Base-by-base conservation (phyloP, 2,888 invertebrate species). In the Heliconius cydno region DNA sequence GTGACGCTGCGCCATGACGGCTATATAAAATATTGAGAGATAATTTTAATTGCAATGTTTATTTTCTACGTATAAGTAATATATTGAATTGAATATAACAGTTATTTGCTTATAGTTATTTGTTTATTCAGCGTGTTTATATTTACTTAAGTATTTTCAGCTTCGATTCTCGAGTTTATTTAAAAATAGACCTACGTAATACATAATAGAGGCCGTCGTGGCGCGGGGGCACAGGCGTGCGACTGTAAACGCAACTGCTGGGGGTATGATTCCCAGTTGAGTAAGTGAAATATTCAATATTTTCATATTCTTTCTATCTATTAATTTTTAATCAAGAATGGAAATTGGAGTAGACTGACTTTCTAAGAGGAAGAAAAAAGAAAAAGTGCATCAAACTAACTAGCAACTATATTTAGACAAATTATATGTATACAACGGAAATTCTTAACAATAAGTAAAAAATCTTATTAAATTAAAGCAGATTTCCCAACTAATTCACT, bases 401-500 rank as follows among this genome's bases (percentile, higher is more conserved):
- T 9, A 38, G 34, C 5, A 5, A 7, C 3, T 19, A 52, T 52
- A 60, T 65, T 30, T 10, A 22, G 67, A 10, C 30, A 34, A 30
- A 34, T 67, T 67, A 34, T 67, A 13, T 30, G 22, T 7, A 13
- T 2, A 19, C 28, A 66, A 22, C 34, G 10, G 30, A 52, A 15
- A 25, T 28, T 41, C 19, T 65, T 7, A 41, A 65, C 3, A 65
- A 66, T 22, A 75, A 65, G 75, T 25, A 65, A 63, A 41, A 75
- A 15, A 15, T 34, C n/a, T 60, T 34, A 60, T 60, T 60, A 73
- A 38, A 73, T 73, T 34, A 73, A 38, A 73, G 7, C 60, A 60
- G 34, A 28, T 46, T 60, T 60, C 3, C 34, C 73, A 60, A 65
- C 46, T 65, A 65, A 75, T 65, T 65, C 75, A 41, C 41, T 65